Evolutionary conservation across 2,888 invertebrate species (phyloP).

Genomic region (Listrodromus nycthemerus): DNA sequence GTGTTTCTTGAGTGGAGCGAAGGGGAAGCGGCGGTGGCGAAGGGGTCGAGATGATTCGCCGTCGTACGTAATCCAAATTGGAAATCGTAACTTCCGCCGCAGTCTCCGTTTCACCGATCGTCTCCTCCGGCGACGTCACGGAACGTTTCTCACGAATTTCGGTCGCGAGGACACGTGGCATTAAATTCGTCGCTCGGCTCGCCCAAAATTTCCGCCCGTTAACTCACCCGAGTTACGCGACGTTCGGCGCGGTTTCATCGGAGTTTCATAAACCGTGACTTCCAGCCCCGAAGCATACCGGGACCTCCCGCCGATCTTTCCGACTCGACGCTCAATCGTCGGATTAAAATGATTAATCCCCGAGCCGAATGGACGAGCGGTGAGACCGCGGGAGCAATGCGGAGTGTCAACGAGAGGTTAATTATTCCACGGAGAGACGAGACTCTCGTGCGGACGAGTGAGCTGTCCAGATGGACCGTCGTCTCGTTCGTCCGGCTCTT

Average conservation of each 20-base stretch:
- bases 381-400: constrained; percentile 26
- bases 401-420: constrained; percentile 56
- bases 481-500: constrained; percentile 5
- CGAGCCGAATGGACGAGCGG: background rate
- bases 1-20: no score
- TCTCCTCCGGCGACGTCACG: no score
- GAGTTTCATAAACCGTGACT: constrained; percentile 5
- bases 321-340: constrained; percentile 44
- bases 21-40: no score
- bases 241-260: background rate
- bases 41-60: background rate
- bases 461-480: constrained; percentile 11
- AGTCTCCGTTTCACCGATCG: background rate
- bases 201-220: background rate
- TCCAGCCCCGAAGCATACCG: background rate
- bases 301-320: background rate
- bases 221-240: background rate
- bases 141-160: background rate
- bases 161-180: background rate
- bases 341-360: constrained; percentile 60
- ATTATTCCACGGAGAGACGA: constrained; percentile 53
- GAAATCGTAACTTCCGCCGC: constrained; percentile 51
- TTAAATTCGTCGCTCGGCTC: constrained; percentile 34
- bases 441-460: constrained; percentile 51
- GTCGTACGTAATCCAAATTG: constrained; percentile 48